Evolutionary conservation across 2,888 invertebrate genomes (phyloP).

Genomic region (Carcina quercana): DNA sequence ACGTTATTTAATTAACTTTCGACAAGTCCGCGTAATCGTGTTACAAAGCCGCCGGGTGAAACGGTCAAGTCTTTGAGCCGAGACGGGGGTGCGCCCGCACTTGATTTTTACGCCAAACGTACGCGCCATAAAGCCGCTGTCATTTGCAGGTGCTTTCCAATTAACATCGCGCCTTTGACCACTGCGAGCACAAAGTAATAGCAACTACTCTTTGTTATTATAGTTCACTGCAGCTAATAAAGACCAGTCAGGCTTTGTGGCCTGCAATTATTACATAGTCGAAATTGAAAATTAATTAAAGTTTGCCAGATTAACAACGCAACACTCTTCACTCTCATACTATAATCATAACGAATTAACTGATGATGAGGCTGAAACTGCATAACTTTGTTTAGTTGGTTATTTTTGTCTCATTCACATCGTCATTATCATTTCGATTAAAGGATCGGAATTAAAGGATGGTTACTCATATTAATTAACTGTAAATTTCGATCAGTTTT

Average conservation of each 20-base stretch:
- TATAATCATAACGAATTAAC: too few relatives aligned
- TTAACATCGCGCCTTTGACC: slow-evolving; percentile 71
- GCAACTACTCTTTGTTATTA: slow-evolving; percentile 52
- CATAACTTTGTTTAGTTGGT: too few relatives aligned
- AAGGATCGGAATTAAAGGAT: too few relatives aligned
- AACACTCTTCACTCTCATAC: too few relatives aligned
- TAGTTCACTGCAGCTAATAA: slow-evolving; percentile 48
- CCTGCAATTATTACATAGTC: slow-evolving; percentile 18
- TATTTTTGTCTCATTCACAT: too few relatives aligned
- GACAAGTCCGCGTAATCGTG: slow-evolving; percentile 71
- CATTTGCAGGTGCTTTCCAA: slow-evolving; percentile 71
- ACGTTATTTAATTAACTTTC: slow-evolving; percentile 75
- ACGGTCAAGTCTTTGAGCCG: slow-evolving; percentile 66
- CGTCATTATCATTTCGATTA: too few relatives aligned
- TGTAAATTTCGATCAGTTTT: too few relatives aligned
- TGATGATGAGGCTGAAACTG: too few relatives aligned
- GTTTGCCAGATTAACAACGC: too few relatives aligned
- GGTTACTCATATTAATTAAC: too few relatives aligned
- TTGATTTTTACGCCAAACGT: slow-evolving; percentile 70
- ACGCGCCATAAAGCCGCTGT: slow-evolving; percentile 65
- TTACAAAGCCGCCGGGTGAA: slow-evolving; percentile 66
- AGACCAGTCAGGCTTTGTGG: slow-evolving; percentile 33
- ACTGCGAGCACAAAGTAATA: slow-evolving; percentile 47
- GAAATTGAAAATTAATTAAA: slow-evolving; percentile 4
- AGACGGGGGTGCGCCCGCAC: slow-evolving; percentile 36